Percentiles rank a stretch among this genome's conserved stretches.
phyloP scores from a whole-genome alignment of 2,888 invertebrate genomes.

The Lasius fuliginosus region DNA sequence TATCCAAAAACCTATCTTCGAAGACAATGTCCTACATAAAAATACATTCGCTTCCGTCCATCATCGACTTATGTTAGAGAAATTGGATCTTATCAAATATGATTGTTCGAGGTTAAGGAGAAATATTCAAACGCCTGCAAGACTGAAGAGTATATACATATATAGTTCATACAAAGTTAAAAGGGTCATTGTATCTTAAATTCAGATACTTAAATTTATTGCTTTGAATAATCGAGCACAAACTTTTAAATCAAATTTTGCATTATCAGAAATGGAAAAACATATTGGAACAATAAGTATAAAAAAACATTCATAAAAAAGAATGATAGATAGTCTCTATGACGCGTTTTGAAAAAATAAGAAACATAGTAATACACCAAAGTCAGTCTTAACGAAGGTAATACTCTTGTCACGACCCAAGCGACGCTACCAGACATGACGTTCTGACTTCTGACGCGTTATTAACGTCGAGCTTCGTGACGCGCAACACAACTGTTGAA shows the following conservation, averaged over 20 bases:
- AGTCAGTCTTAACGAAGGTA: slow-evolving; percentile 81
- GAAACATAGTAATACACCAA: slow-evolving; percentile 60
- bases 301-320: slow-evolving; percentile 35
- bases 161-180: too few relatives aligned
- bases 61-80: too few relatives aligned
- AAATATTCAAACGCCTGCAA: too few relatives aligned
- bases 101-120: too few relatives aligned
- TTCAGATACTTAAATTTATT: neutral
- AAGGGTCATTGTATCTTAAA: neutral
- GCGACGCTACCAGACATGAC: slow-evolving; percentile 65
- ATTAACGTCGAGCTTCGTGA: slow-evolving; percentile 80
- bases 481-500: slow-evolving; percentile 83
- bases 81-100: too few relatives aligned
- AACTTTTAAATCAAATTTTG: neutral
- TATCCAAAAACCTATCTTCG: too few relatives aligned
- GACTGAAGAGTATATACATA: too few relatives aligned
- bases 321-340: neutral
- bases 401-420: slow-evolving; percentile 76
- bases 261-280: neutral
- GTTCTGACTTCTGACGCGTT: slow-evolving; percentile 72
- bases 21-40: too few relatives aligned
- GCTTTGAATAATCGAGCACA: neutral
- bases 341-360: slow-evolving; percentile 51
- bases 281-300: neutral
- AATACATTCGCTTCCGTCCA: too few relatives aligned